Conservation (phyloP, 2,113 vertebrate species). For the Malaclemys terrapin region DNA sequence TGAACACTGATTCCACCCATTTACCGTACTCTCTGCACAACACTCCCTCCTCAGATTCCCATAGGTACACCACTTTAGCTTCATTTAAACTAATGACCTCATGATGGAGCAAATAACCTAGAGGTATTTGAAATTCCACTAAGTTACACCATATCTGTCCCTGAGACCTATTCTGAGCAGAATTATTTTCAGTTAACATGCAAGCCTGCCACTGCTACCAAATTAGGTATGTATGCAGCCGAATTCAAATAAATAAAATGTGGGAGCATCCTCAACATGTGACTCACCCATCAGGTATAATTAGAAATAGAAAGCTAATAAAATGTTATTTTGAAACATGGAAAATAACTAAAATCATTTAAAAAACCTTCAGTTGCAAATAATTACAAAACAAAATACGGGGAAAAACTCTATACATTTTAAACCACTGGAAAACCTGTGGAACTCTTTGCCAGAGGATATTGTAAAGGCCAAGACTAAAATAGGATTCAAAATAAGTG, state of each 20-base stretch:
- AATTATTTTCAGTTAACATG: conserved; percentile 30
- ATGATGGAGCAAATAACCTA: neutral
- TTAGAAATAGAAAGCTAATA: conserved; percentile 54
- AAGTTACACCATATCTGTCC: neutral
- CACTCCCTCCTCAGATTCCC: accelerated
- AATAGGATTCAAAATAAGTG: neutral
- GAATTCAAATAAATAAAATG: conserved; percentile 40
- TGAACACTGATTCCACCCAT: neutral
- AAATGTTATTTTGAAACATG: conserved; percentile 58
- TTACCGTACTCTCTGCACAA: neutral
- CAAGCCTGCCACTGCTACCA: conserved; percentile 16
- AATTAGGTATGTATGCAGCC: conserved; percentile 20
- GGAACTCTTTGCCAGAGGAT: no score
- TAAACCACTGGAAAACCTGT: neutral
- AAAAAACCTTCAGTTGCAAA: conserved; percentile 23
- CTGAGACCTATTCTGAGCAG: neutral
- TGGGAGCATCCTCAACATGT: conserved; percentile 27
- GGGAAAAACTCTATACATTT: neutral
- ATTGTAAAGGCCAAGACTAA: no score
- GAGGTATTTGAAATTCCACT: neutral
- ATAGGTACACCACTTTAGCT: neutral
- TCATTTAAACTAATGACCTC: neutral
- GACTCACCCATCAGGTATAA: conserved; percentile 49
- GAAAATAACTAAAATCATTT: conserved; percentile 57
- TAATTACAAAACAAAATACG: neutral